These are phyloP conservation scores for Lasaia peninsularis DNA, from an alignment of 1,140 invertebrate genomes.

Conservation along the genomic window DNA sequence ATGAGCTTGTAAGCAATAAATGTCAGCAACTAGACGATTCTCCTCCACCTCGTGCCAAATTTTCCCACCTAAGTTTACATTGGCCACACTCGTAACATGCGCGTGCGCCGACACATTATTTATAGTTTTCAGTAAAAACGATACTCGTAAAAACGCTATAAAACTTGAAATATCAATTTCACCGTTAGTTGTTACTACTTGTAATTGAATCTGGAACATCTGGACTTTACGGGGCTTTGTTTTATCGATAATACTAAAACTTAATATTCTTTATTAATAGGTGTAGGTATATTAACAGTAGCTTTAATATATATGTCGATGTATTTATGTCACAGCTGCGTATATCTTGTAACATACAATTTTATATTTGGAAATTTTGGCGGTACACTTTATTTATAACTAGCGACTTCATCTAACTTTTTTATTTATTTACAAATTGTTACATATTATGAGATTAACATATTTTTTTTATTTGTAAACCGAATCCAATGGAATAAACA, in stretches of 20 bases:
- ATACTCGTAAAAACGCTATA: conserved; percentile 6
- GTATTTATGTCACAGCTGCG: too few species aligned
- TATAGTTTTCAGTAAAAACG: background rate
- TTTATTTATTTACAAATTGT: too few species aligned
- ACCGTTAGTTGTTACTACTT: conserved; percentile 2
- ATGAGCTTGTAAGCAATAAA: background rate
- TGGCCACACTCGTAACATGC: background rate
- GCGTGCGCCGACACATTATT: background rate
- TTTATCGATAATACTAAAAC: background rate
- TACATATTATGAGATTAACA: too few species aligned
- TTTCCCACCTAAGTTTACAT: conserved; percentile 2
- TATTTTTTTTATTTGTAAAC: too few species aligned
- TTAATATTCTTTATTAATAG: background rate
- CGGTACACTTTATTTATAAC: too few species aligned
- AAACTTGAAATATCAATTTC: conserved; percentile 5
- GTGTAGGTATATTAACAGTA: too few species aligned
- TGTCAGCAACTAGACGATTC: background rate
- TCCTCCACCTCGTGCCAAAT: background rate
- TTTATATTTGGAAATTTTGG: too few species aligned
- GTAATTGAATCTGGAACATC: conserved; percentile 3
- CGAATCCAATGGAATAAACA: too few species aligned
- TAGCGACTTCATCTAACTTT: too few species aligned
- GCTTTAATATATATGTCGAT: too few species aligned
- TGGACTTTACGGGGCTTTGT: background rate
- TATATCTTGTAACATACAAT: too few species aligned